These are phyloP conservation scores for Spea bombifrons DNA, from an alignment of 2,113 vertebrate species.

Conservation along the genomic window DNA sequence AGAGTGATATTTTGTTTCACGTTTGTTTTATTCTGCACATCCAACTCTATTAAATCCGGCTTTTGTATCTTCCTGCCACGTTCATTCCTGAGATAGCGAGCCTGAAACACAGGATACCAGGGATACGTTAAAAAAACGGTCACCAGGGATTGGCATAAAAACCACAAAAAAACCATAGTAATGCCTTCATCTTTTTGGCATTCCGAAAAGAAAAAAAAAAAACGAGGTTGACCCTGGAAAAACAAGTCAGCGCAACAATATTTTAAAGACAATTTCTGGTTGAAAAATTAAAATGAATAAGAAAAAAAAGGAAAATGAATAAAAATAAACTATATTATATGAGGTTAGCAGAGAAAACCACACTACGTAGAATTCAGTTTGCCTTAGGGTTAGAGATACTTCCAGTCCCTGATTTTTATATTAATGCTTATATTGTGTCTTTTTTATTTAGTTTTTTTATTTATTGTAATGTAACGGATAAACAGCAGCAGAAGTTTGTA, in stretches of 20 bases:
- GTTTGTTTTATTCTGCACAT: conserved; percentile 27
- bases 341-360: conserved; percentile 31
- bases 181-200: conserved; percentile 37
- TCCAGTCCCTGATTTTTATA: conserved; percentile 10
- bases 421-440: conserved; percentile 6
- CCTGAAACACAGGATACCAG: conserved; percentile 27
- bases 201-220: conserved; percentile 36
- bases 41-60: conserved; percentile 23
- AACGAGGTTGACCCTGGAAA: conserved; percentile 5
- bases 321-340: conserved; percentile 17
- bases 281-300: background rate
- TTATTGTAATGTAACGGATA: too few relatives aligned
- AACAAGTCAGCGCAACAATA: background rate
- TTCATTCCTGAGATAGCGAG: conserved; percentile 36
- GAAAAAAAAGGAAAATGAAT: background rate
- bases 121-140: conserved; percentile 25
- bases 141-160: conserved; percentile 39
- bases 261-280: background rate
- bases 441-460: too few relatives aligned
- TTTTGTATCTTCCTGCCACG: conserved; percentile 24
- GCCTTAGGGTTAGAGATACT: conserved; percentile 39
- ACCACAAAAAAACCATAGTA: conserved; percentile 41
- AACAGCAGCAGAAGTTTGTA: too few relatives aligned
- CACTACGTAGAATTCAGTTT: conserved; percentile 23
- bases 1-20: conserved; percentile 24